Base-by-base conservation (phyloP, 2,797 vertebrate genomes). In the Champsocephalus esox region DNA sequence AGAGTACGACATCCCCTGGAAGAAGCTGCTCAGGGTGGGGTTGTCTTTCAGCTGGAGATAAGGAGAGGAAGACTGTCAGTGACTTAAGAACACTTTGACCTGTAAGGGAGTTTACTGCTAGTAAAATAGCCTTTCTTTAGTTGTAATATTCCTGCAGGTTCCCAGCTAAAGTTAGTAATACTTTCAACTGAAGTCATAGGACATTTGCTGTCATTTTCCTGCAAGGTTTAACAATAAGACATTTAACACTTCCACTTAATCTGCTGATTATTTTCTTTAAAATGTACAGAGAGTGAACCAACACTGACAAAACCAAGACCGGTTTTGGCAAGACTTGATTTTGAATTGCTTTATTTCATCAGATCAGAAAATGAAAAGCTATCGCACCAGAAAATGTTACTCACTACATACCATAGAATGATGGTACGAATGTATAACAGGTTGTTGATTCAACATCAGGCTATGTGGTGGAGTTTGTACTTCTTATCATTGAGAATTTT, bases 1-100 rank as follows among this genome's bases (percentile, higher is more conserved):
- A n/a, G 93, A 87, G 12, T 98, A 97, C 0, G 96, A 91, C 83
- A 98, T 92, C 62, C 87, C 57, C 1, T 93, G 89, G 86, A 97
- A 96, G 88, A 95, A 96, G 9, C 10, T 79, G 73, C 12, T 91
- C n/a, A 98, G 84, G 12, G 78, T 85, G 2, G 90, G 82, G 1
- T 96, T 95, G 34, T 95, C 92, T 80, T 88, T 94, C 65, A 98
- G 87, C 97, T 99, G 90, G 19, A 81, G 60, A 81, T 7, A 72
- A 62, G 11, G 16, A 64, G 62, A 74, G 9, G 41, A 66, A 32
- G 3, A 46, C 10, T 10, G 24, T 76, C 62, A 14, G 12, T 43
- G 54, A 54, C 3, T 9, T n/a, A 49, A 44, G 7, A n/a, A 4
- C 6, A 24, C 21, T 60, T 38, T 41, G 19, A 58, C 50, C 45